Conservation (phyloP, 2,888 invertebrate species). For the Corbicula japonica region DNA sequence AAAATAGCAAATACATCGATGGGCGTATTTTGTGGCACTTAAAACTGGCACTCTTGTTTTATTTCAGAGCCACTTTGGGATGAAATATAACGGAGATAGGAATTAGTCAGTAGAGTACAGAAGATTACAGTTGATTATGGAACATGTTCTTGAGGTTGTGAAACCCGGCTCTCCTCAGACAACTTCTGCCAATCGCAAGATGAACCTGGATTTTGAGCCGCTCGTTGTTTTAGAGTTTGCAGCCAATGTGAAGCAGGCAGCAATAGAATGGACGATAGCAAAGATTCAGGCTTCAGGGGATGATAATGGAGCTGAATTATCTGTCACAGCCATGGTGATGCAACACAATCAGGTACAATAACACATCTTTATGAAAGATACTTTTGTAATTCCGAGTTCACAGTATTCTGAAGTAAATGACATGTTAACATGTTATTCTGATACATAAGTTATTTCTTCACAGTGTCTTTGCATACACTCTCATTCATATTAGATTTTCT, state of each 20-base stretch:
- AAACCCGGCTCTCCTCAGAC: background rate
- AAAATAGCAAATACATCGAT: too few relatives aligned
- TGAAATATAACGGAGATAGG: background rate
- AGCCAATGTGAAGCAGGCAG: slow-evolving; percentile 72
- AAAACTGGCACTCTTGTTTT: too few relatives aligned
- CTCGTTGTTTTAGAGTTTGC: slow-evolving; percentile 83
- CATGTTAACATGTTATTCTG: too few relatives aligned
- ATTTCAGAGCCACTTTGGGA: too few relatives aligned
- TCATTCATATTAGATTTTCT: too few relatives aligned
- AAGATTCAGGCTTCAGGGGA: slow-evolving; percentile 75
- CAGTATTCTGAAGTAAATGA: too few relatives aligned
- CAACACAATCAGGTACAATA: slow-evolving; percentile 78
- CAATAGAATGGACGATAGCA: slow-evolving; percentile 82
- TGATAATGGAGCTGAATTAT: slow-evolving; percentile 80
- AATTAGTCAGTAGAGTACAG: background rate
- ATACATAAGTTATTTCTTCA: too few relatives aligned
- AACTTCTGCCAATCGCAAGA: background rate
- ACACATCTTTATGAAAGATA: too few relatives aligned
- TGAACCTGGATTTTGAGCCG: slow-evolving; percentile 69
- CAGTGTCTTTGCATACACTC: too few relatives aligned
- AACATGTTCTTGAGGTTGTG: slow-evolving; percentile 38
- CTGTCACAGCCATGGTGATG: slow-evolving; percentile 75
- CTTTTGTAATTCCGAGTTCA: too few relatives aligned
- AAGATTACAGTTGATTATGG: slow-evolving; percentile 35
- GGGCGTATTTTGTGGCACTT: too few relatives aligned